Base-by-base conservation (phyloP, 2,113 vertebrate genomes). In the Nothobranchius furzeri region DNA sequence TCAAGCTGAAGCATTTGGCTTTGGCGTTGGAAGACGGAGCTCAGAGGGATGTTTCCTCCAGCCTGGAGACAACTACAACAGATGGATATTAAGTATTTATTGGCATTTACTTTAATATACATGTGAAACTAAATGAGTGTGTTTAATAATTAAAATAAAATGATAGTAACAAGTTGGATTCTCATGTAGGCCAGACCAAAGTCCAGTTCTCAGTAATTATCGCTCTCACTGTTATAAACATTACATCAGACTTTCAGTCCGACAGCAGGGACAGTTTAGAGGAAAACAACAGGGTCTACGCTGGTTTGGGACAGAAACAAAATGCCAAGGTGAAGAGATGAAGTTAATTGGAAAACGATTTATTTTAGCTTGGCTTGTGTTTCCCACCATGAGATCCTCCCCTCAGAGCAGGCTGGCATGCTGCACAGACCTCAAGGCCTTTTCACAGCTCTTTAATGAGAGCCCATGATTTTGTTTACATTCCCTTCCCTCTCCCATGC, bases 401-500 rank as follows among this genome's bases (percentile, higher is more conserved):
- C 30, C 10, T 12, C 11, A 74, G 78, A 82, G 82, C 68, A 79
- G 68, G 20, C 61, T 73, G 75, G 81, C 78, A 84, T 75, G 82
- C 70, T 76, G 76, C 79, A 59, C 80, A 84, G 85, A 82, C 70
- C 81, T 77, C 64, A 78, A 82, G 71, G 75, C 75, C 68, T 85
- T 79, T 85, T 86, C 78, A 73, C 66, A 76, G 77, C 75, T 83
- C 83, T 84, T 85, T 91, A 89, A 90, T 87, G 80, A 90, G 82
- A 78, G 85, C 76, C 85, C 70, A 72, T 56, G 75, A 84, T 80
- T 85, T 80, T 75, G 76, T 90, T 86, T 89, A 75, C 62, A 79
- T 82, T 76, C 73, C 57, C 24, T 45, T 67, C 58, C 40, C 3
- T 15, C 52, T 49, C 62, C n/a, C 60, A 55, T 53, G 35, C 57